Evolutionary conservation across 1,140 invertebrate genomes (phyloP).

Genomic region (Bombus huntii): DNA sequence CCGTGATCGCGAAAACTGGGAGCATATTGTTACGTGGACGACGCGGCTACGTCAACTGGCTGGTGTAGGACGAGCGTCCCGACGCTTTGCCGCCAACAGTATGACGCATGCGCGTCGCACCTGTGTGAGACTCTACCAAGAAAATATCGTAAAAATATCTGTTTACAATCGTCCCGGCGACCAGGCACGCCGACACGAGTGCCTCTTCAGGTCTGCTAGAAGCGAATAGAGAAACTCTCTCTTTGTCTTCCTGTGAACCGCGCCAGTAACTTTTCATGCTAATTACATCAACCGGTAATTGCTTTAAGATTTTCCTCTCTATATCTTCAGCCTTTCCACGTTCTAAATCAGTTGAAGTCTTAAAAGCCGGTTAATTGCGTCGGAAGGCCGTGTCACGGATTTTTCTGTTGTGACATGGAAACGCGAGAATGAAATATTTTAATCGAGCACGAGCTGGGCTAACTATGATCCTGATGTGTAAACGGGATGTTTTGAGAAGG

Average conservation of each 20-base stretch:
- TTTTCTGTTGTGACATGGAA: neutral
- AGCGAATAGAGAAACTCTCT: neutral
- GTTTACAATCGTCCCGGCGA: constrained; percentile 42
- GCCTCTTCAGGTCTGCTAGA: constrained; percentile 8
- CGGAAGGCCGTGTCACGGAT: neutral
- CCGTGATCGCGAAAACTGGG: constrained; percentile 74
- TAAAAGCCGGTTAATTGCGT: constrained; percentile 37
- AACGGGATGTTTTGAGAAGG: neutral
- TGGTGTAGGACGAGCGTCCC: constrained; percentile 57
- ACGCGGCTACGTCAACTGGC: constrained; percentile 80
- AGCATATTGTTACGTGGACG: constrained; percentile 77
- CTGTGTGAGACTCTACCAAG: neutral
- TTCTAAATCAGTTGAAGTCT: neutral
- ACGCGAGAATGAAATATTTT: neutral
- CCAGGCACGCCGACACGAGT: neutral
- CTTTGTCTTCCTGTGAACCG: neutral
- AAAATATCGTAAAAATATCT: constrained; percentile 33
- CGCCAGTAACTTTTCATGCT: constrained; percentile 22
- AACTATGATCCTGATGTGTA: neutral
- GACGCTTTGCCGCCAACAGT: constrained; percentile 71
- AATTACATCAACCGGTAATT: constrained; percentile 39
- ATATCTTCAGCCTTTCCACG: neutral
- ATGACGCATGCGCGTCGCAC: constrained; percentile 40
- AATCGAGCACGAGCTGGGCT: neutral
- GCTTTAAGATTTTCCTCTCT: constrained; percentile 39